Evolutionary conservation across 1,140 invertebrate species (phyloP).

Genomic region (Drosophila nasuta): DNA sequence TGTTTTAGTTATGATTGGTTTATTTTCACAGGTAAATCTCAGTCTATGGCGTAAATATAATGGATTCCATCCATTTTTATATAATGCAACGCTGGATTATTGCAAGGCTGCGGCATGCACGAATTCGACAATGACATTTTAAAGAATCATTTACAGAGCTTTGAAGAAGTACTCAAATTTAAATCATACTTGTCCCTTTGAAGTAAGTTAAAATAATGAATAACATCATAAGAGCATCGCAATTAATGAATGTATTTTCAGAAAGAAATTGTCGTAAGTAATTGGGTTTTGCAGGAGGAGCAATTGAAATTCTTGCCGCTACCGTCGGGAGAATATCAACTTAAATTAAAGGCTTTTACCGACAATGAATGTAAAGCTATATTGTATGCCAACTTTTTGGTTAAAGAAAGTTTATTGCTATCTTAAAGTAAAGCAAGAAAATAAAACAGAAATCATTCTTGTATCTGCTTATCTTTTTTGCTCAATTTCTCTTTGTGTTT

Average conservation of each 20-base stretch:
- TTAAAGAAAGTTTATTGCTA: not conserved
- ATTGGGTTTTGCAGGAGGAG: conserved; percentile 1
- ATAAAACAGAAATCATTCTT: too few relatives aligned
- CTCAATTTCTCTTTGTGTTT: too few relatives aligned
- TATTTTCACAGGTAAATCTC: not conserved
- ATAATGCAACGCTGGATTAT: not conserved
- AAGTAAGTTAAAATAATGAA: not conserved
- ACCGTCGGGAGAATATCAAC: not conserved
- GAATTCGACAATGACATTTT: not conserved
- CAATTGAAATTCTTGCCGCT: not conserved
- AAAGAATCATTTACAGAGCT: not conserved
- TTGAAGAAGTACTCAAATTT: not conserved
- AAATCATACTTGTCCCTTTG: not conserved
- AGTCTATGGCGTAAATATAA: not conserved
- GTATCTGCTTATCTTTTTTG: too few relatives aligned
- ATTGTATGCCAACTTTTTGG: not conserved
- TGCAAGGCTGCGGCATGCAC: not conserved
- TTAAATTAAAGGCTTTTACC: not conserved
- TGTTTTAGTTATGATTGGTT: not conserved
- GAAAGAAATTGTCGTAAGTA: not conserved
- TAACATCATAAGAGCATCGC: too few relatives aligned
- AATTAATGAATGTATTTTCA: not conserved
- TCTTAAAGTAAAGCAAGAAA: too few relatives aligned
- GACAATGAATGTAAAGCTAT: not conserved
- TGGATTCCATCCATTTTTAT: not conserved